These are phyloP conservation scores for Isaurus tuberculatus DNA, from an alignment of 92 coral and sea anemone species.

Conservation along the genomic window DNA sequence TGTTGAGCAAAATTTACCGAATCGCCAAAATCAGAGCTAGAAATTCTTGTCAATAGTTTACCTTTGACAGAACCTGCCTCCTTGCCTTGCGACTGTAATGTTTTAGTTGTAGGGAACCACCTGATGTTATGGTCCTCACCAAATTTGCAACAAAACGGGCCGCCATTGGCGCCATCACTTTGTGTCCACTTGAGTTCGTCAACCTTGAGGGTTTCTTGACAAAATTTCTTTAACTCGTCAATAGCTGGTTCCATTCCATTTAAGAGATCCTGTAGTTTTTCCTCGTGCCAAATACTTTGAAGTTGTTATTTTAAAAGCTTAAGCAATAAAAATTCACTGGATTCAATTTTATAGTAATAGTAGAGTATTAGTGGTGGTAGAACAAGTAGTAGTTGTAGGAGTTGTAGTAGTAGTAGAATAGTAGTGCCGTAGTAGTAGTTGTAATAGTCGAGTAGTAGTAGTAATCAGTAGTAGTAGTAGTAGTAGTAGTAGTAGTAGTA, in stretches of 20 bases:
- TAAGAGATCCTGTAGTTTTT: slow-evolving; percentile 12
- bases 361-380: too few species aligned
- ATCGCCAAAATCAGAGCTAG: not conserved
- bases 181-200: slow-evolving; percentile 1
- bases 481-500: not conserved
- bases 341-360: not conserved
- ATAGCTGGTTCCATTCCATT: slow-evolving; percentile 21
- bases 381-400: not conserved
- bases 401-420: not conserved
- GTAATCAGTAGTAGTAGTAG: not conserved
- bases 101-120: slow-evolving; percentile 15
- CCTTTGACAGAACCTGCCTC: not conserved
- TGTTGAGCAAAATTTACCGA: not conserved
- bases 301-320: not conserved
- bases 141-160: slow-evolving; percentile 2
- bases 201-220: not conserved
- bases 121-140: slow-evolving; percentile 4
- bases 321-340: not conserved
- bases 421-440: too few species aligned
- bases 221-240: not conserved
- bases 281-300: not conserved
- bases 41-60: not conserved
- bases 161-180: slow-evolving; percentile 18
- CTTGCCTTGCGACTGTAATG: slow-evolving; percentile 3
- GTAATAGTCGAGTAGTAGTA: slow-evolving; percentile 11